phyloP scores from a whole-genome alignment of 1,140 invertebrate genomes.

The Condylostylus longicornis region DNA sequence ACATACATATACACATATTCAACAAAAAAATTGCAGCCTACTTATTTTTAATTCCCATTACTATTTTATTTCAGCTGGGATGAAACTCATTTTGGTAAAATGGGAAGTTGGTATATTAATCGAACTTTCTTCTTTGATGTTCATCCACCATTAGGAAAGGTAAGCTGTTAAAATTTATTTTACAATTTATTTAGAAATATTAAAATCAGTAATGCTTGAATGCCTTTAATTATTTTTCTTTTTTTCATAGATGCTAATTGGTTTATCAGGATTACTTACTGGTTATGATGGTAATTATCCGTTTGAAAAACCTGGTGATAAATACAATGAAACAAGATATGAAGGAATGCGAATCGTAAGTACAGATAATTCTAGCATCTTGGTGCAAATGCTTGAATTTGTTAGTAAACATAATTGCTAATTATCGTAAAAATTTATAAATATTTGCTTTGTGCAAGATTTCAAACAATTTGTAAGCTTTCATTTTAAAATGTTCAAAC shows the following conservation, averaged over 20 bases:
- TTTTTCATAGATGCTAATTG: conserved; percentile 87
- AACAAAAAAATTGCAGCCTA: too few species aligned
- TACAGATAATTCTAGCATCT: neutral
- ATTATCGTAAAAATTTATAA: neutral
- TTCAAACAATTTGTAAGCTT: too few species aligned
- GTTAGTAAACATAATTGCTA: neutral
- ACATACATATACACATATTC: too few species aligned
- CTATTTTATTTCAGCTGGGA: conserved; percentile 61
- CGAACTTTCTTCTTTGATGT: conserved; percentile 97
- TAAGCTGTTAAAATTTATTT: conserved; percentile 36
- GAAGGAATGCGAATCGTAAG: conserved; percentile 89
- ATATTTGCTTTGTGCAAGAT: too few species aligned
- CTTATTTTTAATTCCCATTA: conserved; percentile 8
- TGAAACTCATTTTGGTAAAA: conserved; percentile 96
- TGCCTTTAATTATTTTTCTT: too few species aligned
- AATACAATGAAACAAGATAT: conserved; percentile 75
- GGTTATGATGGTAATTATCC: conserved; percentile 93
- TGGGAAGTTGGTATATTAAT: conserved; percentile 97
- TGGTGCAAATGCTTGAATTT: neutral
- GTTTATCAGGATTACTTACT: conserved; percentile 76
- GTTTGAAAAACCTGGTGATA: conserved; percentile 93
- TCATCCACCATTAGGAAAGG: conserved; percentile 92
- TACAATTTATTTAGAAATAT: too few species aligned
- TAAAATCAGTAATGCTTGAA: too few species aligned
- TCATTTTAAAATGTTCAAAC: too few species aligned